Evolutionary conservation across 2,797 vertebrate species (phyloP).

Genomic region (Rhinichthys osculus): DNA sequence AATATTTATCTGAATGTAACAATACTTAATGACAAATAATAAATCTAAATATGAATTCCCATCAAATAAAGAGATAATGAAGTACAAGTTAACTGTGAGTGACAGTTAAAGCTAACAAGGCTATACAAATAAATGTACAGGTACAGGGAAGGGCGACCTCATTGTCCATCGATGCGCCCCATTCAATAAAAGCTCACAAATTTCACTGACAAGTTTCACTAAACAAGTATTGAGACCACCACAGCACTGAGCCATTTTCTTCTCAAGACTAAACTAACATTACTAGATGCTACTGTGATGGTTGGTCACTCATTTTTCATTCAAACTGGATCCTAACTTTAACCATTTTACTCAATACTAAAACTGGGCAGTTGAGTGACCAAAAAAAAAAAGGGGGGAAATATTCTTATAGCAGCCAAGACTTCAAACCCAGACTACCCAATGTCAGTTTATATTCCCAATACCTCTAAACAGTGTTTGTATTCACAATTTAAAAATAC

Average conservation of each 20-base stretch:
- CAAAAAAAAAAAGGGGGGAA: neutral
- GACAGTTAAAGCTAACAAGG: neutral
- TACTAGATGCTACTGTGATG: neutral
- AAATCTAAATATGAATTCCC: neutral
- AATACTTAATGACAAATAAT: neutral
- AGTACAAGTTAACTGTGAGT: neutral
- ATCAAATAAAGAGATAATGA: neutral
- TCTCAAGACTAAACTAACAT: neutral
- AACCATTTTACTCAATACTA: neutral
- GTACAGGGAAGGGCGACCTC: neutral
- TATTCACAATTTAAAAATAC: conserved; percentile 6
- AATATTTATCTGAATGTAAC: neutral
- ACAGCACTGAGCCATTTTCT: neutral
- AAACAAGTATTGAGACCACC: conserved; percentile 1
- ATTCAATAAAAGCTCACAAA: neutral
- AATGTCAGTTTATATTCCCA: neutral
- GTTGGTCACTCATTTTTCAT: neutral
- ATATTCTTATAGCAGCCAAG: conserved; percentile 18
- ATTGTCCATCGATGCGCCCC: neutral
- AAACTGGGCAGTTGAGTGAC: neutral
- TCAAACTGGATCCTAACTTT: neutral
- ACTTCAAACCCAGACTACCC: neutral
- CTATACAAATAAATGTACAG: neutral
- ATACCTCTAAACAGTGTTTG: neutral
- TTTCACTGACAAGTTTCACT: neutral